A percentile compares a stretch with the other conserved stretches of the same genome.
These are phyloP conservation scores for Bombus vancouverensis DNA, from an alignment of 1,140 invertebrate genomes.

Conservation along the genomic window DNA sequence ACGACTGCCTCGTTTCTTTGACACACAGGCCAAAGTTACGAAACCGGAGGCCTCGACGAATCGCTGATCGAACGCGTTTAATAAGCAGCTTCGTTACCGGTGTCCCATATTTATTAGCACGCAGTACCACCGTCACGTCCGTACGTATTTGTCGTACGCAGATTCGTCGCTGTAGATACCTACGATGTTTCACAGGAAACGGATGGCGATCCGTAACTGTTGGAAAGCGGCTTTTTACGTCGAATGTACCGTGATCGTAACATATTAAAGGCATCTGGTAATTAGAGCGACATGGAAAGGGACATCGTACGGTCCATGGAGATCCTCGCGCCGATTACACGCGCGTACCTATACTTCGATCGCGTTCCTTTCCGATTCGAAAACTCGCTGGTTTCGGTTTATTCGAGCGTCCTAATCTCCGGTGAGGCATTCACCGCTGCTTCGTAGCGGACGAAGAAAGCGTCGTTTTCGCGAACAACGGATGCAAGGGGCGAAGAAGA, in stretches of 20 bases:
- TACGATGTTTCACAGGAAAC: background rate
- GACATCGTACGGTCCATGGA: background rate
- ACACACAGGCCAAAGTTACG: conserved; percentile 13
- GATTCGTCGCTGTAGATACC: background rate
- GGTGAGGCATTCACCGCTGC: background rate
- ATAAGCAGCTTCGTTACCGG: conserved; percentile 9
- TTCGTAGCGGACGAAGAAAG: background rate
- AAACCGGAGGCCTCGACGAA: conserved; percentile 17
- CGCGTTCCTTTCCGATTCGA: background rate
- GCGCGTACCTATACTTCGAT: background rate
- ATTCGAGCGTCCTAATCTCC: background rate
- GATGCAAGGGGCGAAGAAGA: background rate
- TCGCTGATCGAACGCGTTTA: conserved; percentile 12
- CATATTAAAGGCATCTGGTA: background rate
- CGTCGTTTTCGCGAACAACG: too few relatives aligned
- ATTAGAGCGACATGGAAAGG: conserved; percentile 33
- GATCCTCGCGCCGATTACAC: conserved; percentile 16
- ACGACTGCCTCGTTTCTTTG: background rate
- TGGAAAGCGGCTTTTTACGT: conserved; percentile 8
- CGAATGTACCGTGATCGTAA: background rate
- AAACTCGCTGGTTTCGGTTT: background rate
- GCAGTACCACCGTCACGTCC: conserved; percentile 6
- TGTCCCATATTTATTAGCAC: conserved; percentile 20
- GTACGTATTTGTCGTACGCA: background rate
- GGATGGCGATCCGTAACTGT: background rate